Base-by-base conservation (phyloP, 2,888 invertebrate genomes). In the Boloria euphrosyne region DNA sequence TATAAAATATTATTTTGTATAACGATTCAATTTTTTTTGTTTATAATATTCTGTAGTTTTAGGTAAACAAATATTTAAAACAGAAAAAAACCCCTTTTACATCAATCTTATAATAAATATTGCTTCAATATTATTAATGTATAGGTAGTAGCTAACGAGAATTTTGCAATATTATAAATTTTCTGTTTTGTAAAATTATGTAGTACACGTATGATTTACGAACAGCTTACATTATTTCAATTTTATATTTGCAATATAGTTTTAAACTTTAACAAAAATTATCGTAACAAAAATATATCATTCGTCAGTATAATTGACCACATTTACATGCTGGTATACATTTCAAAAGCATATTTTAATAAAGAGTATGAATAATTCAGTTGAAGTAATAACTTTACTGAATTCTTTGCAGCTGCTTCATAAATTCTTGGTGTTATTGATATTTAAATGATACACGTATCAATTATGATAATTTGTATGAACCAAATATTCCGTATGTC, bases 391-490 rank as follows among this genome's bases (percentile, higher is more conserved):
- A 44, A 57, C 13, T 57, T 57, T 46, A 46, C 44, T 22, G 13
- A 22, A 57, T 57, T 57, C 57, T 57, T 57, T 57, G 22, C 57
- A 46, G 46, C 46, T 57, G 57, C 46, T 22, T 43, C 55, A 46
- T 38, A 38, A 10, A 38, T 5, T 57, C 46, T 3, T 46, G 18
- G 44, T 22, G 55, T 46, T 46, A 44, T 22, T 44, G 44, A 13
- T 22, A 57, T 57, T 57, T 57, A 57, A 57, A 57, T 57, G n/a
- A 57, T 22, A 44, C 18, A 38, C 31, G 31, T 57, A 55, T 54
- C 54, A 54, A 43, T 54, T 43, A 38, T 43, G 43, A 43, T 38
- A 43, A 43, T 38, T 17, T 54, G 54, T 54, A 43, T 43, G 6
- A 14, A 18, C 6, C 17, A 54, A 43, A 14, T 43, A 17, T 13